Base-by-base conservation (phyloP, 2,113 vertebrate species). In the Passer domesticus region DNA sequence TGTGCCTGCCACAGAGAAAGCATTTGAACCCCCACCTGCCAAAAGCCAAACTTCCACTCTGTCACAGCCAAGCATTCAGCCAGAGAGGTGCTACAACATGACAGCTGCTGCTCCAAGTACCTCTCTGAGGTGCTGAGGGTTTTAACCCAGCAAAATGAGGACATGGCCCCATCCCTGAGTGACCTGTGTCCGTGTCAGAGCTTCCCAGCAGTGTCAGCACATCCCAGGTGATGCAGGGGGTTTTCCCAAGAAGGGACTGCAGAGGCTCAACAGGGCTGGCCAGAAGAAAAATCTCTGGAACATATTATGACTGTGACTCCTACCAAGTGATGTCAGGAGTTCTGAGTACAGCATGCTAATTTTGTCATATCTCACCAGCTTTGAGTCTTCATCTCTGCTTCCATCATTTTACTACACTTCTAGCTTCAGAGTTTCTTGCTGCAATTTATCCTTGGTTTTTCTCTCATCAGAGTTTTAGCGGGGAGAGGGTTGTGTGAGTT, bases 91-190 rank as follows among this genome's bases (percentile, higher is more conserved):
- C 46, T 69, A 27, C 27, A 64, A 10, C 11, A 16, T 23, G 37
- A 31, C 0, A 1, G 33, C 30, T 22, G 23, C 75, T 89, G 69
- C 87, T 58, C 16, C 89, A 88, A 90, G 37, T 62, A 72, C 78
- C 70, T 83, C 88, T 93, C 73, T 62, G 59, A 86, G 47, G 39
- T 88, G 87, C 83, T 90, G 87, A 87, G 93, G 70, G 68, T 90
- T 79, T 89, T 95, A 94, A 93, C 66, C 58, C 94, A 96, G 93
- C 91, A 96, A 96, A 97, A 94, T 3, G 2, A 85, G 72, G 92
- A 79, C 47, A 50, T 43, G 33, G 68, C 30, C 53, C 83, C 92
- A 66, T 15, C 74, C 90, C 25, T 27, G 81, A n/a, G 76, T 59
- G 82, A 89, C 77, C 77, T 87, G 59, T 74, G 75, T 77, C 46